Evolutionary conservation across 2,888 invertebrate species (phyloP), one percentile per base, ranked within the genome.

Genomic region (Erebia ligea): DNA sequence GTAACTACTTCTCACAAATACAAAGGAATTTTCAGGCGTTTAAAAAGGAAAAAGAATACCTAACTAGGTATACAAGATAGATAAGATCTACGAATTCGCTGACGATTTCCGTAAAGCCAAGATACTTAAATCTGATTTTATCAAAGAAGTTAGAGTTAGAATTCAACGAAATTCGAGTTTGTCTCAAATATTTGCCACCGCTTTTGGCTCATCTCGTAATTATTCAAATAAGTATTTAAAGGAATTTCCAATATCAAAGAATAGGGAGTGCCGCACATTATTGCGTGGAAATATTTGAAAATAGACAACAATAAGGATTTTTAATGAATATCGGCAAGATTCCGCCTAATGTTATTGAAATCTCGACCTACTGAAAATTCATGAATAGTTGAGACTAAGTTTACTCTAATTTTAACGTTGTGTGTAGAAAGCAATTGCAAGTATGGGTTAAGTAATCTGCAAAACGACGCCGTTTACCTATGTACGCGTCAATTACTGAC

Each of bases 151-250:
- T 25, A 2, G 56, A 80, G 76, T 79, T 77, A 77, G 77, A 80
- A 80, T 80, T 77, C 80, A 59, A 42, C 17, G 9, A 52, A 52
- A 59, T 45, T 13, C 45, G 45, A 61, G 21, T 61, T 61, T 61
- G 62, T 48, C 48, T 48, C 21, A 62, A 62, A 62, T 48, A 62
- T 62, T 62, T 62, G 19, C 48, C 45, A 45, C 45, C 48, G 21
- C 62, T 62, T 59, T 59, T 42, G 59, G 17, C 40, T 42, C 34
- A 42, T 59, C 62, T 48, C 48, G 69, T 68, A 73, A 78, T 77
- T 79, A 73, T 78, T 76, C 73, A 76, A 78, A 75, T 76, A 77
- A 78, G 74, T 76, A 71, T 76, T 77, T 76, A 72, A 73, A 70
- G 66, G 64, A 74, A 62, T 76, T 74, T 69, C 59, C 68, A 73